A percentile compares a stretch with the other conserved stretches of the same genome.
phyloP scores from a whole-genome alignment of 2,113 vertebrate species.

The Cichladusa arquata region DNA sequence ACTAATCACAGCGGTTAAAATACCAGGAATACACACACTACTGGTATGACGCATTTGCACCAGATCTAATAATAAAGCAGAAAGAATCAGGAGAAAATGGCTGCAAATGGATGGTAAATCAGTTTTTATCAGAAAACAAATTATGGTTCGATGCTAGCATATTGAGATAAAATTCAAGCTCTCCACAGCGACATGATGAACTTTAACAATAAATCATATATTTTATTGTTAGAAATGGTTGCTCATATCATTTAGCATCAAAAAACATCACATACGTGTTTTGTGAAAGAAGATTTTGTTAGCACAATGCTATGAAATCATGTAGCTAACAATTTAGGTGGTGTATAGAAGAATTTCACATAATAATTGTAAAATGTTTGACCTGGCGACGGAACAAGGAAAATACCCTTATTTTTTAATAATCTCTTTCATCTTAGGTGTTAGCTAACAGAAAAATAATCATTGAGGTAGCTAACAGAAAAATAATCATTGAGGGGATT shows the following conservation, averaged over 20 bases:
- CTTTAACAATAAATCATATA: constrained; percentile 74
- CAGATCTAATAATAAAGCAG: constrained; percentile 62
- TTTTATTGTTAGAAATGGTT: constrained; percentile 68
- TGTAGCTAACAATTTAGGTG: constrained; percentile 56
- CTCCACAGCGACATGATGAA: constrained; percentile 58
- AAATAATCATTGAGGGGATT: constrained; percentile 61
- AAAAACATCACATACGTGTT: constrained; percentile 47
- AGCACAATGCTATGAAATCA: constrained; percentile 43
- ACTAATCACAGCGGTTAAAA: constrained; percentile 52
- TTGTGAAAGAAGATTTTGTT: constrained; percentile 25
- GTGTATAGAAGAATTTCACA: constrained; percentile 37
- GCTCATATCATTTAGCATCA: constrained; percentile 58
- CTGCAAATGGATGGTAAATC: constrained; percentile 63
- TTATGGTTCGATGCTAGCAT: constrained; percentile 66
- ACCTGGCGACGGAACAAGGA: neutral
- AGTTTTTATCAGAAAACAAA: constrained; percentile 66
- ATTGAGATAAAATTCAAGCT: constrained; percentile 71
- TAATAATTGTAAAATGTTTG: constrained; percentile 61
- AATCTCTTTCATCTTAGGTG: constrained; percentile 19
- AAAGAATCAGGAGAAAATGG: constrained; percentile 56
- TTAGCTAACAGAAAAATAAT: constrained; percentile 60
- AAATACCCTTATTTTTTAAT: constrained; percentile 11
- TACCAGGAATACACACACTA: neutral
- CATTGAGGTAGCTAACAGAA: constrained; percentile 52
- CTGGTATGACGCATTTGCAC: constrained; percentile 13